phyloP scores from a whole-genome alignment of 53 echinoderm and acorn worm genomes.

The Hippasteria phrygiana region DNA sequence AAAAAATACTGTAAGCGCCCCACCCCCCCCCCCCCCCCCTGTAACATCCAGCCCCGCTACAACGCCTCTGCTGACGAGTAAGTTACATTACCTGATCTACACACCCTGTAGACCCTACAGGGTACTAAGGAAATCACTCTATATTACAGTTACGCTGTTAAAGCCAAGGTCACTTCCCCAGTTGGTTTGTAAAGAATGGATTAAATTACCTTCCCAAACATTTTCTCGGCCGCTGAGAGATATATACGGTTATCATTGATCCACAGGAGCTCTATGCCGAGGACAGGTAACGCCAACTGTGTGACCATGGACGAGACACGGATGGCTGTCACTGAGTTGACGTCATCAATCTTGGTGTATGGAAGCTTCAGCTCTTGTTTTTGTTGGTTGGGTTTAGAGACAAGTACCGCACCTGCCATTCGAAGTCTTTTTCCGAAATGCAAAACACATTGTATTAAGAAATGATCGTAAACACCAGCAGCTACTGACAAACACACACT shows the following conservation, averaged over 20 bases:
- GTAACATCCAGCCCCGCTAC: no score
- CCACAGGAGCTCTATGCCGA: constrained; percentile 31
- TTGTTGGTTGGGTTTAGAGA: constrained; percentile 4
- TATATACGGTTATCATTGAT: constrained; percentile 45
- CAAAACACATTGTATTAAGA: not conserved
- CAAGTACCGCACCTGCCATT: not conserved
- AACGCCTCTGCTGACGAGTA: no score
- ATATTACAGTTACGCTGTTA: not conserved
- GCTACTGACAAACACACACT: not conserved
- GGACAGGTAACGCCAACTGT: not conserved
- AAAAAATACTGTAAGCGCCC: no score
- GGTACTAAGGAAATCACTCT: not conserved
- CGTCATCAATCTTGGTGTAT: not conserved
- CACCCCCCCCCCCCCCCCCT: no score
- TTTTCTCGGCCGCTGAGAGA: not conserved
- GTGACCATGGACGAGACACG: constrained; percentile 35
- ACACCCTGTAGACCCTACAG: not conserved
- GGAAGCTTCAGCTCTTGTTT: constrained; percentile 12
- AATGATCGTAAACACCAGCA: not conserved
- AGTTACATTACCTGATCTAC: no score
- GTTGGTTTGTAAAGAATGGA: not conserved
- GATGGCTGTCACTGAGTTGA: not conserved
- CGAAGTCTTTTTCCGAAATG: not conserved
- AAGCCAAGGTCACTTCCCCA: not conserved
- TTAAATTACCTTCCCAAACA: constrained; percentile 17